A percentile compares a stretch with the other conserved stretches of the same genome.
Evolutionary conservation across 2,113 vertebrate species (phyloP).

Genomic region (Bujurquina vittata): DNA sequence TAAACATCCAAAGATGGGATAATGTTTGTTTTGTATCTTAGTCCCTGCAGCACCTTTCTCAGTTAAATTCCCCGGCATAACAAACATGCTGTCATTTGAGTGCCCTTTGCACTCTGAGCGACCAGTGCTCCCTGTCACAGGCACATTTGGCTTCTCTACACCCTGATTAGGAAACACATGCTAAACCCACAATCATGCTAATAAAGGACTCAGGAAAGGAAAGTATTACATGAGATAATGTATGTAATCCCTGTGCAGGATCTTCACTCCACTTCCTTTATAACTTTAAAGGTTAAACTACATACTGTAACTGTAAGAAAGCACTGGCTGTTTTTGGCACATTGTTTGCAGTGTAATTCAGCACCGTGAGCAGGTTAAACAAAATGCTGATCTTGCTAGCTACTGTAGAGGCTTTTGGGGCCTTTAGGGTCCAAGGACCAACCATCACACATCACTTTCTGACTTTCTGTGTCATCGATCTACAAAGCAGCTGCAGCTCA

Average conservation of each 20-base stretch:
- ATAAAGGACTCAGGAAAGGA: not conserved
- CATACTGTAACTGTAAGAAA: not conserved
- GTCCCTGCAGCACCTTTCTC: not conserved
- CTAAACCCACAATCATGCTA: not conserved
- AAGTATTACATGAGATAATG: not conserved
- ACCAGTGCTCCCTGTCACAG: no score
- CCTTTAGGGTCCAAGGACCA: not conserved
- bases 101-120: not conserved
- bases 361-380: not conserved
- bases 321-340: not conserved
- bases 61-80: not conserved
- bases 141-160: not conserved
- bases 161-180: not conserved
- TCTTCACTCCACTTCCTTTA: not conserved
- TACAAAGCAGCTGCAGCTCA: not conserved
- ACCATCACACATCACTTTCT: not conserved
- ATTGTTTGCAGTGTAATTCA: not conserved
- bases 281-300: not conserved
- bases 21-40: not conserved
- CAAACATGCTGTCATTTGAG: not conserved
- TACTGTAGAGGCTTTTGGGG: not conserved
- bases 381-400: not conserved
- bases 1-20: not conserved
- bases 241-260: not conserved
- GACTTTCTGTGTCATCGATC: not conserved